A percentile compares a stretch with the other conserved stretches of the same genome.
These are phyloP conservation scores for Drosophila longiperda DNA, from an alignment of 2,888 invertebrate species.

Conservation along the genomic window DNA sequence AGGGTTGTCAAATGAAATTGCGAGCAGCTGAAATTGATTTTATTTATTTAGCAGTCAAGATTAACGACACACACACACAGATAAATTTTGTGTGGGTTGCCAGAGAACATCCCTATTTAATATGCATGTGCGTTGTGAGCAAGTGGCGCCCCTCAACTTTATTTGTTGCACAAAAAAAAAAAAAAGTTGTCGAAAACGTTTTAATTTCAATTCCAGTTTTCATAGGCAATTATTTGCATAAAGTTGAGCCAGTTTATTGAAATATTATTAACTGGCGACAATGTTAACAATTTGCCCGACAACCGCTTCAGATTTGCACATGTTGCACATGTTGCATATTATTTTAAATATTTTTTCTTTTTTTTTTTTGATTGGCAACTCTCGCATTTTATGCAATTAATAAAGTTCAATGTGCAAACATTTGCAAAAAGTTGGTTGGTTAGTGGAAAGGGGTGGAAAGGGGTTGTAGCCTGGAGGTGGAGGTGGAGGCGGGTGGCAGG, in stretches of 20 bases:
- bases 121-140: constrained; percentile 60
- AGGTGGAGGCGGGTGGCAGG: neutral
- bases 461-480: neutral
- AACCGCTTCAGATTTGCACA: constrained; percentile 55
- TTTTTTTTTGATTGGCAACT: constrained; percentile 2
- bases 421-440: constrained; percentile 42
- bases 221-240: constrained; percentile 48
- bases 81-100: constrained; percentile 17
- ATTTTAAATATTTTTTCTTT: too few species aligned
- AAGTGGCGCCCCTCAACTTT: constrained; percentile 14
- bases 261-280: constrained; percentile 74
- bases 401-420: constrained; percentile 72
- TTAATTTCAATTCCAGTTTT: constrained; percentile 16
- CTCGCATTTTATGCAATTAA: constrained; percentile 64
- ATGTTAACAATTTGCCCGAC: constrained; percentile 73
- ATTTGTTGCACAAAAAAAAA: neutral
- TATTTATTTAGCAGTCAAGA: constrained; percentile 72
- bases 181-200: constrained; percentile 7
- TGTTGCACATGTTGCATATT: neutral
- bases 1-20: constrained; percentile 57
- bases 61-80: constrained; percentile 36
- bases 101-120: constrained; percentile 50
- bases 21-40: constrained; percentile 73
- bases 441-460: neutral
- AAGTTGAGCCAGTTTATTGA: constrained; percentile 61